Percentiles rank a stretch among this genome's conserved stretches.
These are phyloP conservation scores for Volucella inflata DNA, from an alignment of 2,888 invertebrate genomes.

Conservation along the genomic window DNA sequence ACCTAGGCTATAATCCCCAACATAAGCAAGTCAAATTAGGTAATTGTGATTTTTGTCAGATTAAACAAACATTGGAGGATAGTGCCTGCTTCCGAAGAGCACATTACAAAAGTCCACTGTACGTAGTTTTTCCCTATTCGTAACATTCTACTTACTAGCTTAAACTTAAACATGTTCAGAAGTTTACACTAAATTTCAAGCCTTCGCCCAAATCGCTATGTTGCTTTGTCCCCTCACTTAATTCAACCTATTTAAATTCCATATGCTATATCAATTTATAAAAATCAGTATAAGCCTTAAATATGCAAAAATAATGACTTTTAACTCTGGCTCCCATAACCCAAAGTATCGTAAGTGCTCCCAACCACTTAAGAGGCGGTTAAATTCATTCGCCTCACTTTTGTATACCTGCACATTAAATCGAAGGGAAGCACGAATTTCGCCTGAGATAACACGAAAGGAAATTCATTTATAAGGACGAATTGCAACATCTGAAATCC, in stretches of 20 bases:
- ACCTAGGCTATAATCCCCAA: no score
- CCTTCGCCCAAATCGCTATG: no score
- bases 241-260: conserved; percentile 8
- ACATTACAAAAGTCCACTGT: no score
- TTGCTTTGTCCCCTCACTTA: no score
- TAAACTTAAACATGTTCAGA: no score
- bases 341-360: conserved; percentile 48
- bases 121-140: no score
- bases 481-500: conserved; percentile 70
- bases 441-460: conserved; percentile 77
- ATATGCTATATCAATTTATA: conserved; percentile 44
- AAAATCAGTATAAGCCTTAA: conserved; percentile 38
- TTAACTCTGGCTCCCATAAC: background rate
- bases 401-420: conserved; percentile 74
- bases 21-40: no score
- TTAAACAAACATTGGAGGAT: no score
- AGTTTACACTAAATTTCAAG: no score
- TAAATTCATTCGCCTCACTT: conserved; percentile 68
- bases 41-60: no score
- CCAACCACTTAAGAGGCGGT: conserved; percentile 69
- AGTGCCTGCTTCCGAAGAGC: no score
- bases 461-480: conserved; percentile 77
- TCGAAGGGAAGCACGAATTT: conserved; percentile 68
- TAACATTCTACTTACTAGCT: no score
- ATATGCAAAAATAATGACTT: conserved; percentile 28